Evolutionary conservation across 2,797 vertebrate species (phyloP).

Genomic region (Gymnocypris eckloni): DNA sequence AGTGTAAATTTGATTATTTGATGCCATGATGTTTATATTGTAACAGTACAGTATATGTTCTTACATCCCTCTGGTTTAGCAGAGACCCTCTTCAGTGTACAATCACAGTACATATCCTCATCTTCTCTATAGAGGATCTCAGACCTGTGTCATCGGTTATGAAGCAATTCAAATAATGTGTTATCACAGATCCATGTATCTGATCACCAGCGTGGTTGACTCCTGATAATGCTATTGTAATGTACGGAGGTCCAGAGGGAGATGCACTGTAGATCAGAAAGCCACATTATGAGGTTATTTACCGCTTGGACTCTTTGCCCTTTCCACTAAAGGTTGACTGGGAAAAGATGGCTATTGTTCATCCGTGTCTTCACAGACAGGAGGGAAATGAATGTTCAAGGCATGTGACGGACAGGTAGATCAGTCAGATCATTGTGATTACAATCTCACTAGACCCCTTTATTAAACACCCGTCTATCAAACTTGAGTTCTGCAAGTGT

Average conservation of each 20-base stretch:
- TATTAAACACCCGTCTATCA: slow-evolving; percentile 43
- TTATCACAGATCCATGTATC: slow-evolving; percentile 26
- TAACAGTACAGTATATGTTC: background rate
- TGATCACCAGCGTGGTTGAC: background rate
- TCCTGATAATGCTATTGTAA: slow-evolving; percentile 11
- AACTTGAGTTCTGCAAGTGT: slow-evolving; percentile 11
- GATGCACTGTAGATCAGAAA: slow-evolving; percentile 21
- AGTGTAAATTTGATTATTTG: background rate
- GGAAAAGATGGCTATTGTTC: slow-evolving; percentile 13
- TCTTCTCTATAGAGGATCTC: background rate
- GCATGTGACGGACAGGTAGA: slow-evolving; percentile 5
- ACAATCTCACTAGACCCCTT: slow-evolving; percentile 10
- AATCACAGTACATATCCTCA: background rate
- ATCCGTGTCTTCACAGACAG: slow-evolving; percentile 17
- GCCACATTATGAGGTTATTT: slow-evolving; percentile 39
- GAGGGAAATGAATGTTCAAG: slow-evolving; percentile 35
- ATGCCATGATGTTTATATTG: background rate
- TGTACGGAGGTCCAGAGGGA: background rate
- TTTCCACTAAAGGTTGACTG: slow-evolving; percentile 48
- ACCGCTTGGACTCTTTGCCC: slow-evolving; percentile 33
- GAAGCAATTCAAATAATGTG: slow-evolving; percentile 7
- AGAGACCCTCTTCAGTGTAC: background rate
- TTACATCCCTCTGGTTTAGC: background rate
- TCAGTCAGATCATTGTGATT: slow-evolving; percentile 28
- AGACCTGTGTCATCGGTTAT: slow-evolving; percentile 16